Conservation (phyloP, 2,888 invertebrate genomes). For the Leuctra nigra region DNA sequence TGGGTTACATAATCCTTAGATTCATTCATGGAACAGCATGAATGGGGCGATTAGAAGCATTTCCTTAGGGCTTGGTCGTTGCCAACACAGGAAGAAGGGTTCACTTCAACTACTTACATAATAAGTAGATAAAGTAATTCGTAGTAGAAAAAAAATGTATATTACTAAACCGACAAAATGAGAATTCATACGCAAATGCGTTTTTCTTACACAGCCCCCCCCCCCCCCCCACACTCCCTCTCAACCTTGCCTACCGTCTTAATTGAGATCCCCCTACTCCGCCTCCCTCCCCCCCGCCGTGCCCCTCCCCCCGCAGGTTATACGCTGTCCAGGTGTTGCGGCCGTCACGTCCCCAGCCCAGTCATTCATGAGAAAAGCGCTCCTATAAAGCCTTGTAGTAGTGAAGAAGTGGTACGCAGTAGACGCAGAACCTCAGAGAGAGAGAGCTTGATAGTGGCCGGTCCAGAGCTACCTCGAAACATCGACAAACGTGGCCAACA, state of each 20-base stretch:
- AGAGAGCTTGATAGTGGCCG: not conserved
- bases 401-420: constrained; percentile 22
- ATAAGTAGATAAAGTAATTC: too few relatives aligned
- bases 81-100: too few relatives aligned
- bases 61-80: not conserved
- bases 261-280: too few relatives aligned
- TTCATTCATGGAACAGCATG: not conserved
- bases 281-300: constrained; percentile 4
- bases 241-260: too few relatives aligned
- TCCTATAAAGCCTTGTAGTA: constrained; percentile 29
- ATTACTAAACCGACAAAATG: not conserved
- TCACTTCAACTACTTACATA: too few relatives aligned
- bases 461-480: not conserved
- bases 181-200: not conserved
- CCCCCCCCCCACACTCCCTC: constrained; percentile 8
- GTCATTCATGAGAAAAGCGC: constrained; percentile 30
- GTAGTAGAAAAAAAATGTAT: too few relatives aligned
- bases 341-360: constrained; percentile 20
- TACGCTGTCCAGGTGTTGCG: constrained; percentile 1
- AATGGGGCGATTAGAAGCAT: not conserved
- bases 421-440: constrained; percentile 3
- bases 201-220: not conserved
- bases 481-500: too few relatives aligned
- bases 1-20: constrained; percentile 2
- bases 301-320: constrained; percentile 5